Evolutionary conservation across 2,888 invertebrate species (phyloP), one percentile per base, ranked within the genome.

Genomic region (Sepioteuthis lessoniana): DNA sequence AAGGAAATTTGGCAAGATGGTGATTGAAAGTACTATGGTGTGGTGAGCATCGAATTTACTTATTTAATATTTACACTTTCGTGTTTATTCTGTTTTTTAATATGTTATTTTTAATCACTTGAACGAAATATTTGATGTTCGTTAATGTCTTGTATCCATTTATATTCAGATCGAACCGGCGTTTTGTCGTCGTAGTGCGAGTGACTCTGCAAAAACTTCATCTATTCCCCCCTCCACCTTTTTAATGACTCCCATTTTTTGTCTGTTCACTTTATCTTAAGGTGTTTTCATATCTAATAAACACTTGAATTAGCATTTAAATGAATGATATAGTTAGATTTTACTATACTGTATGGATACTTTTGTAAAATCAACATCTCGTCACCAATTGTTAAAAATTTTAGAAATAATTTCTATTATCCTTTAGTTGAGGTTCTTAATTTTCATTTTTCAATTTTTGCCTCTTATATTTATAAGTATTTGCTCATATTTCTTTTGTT

Each of bases 1-100:
- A 92, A 42, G 42, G 47, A 92, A 91, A 90, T 92, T 47, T n/a
- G 46, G 35, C 95, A 98, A 98, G 98, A 99, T 99, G 99, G 99
- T 99, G 97, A 98, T 99, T 96, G 99, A 99, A 98, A 99, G 99
- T 98, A 99, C 99, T 97, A 99, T 99, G 98, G 99, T 99, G 97
- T 99, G 99, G 98, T 98, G 98, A 98, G 98, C 96, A 95, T 60
- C 93, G 13, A n/a, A 91, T 91, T 92, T 46, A 42, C 28, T 37
- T n/a, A 38, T 90, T 31, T 46, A 10, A 92, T 46, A 47, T n/a
- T 92, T 42, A 92, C n/a, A 7, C 19, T n/a, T 92, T 92, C 25
- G 28, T n/a, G 25, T 46, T 92, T 16, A 31, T 19, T 46, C 47
- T 46, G 46, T 92, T 76, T 76, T n/a, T 0, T 25, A 55, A 55